Percentiles rank a stretch among this genome's conserved stretches.
Evolutionary conservation across 2,113 vertebrate genomes (phyloP).

Genomic region (Seriola dumerili): DNA sequence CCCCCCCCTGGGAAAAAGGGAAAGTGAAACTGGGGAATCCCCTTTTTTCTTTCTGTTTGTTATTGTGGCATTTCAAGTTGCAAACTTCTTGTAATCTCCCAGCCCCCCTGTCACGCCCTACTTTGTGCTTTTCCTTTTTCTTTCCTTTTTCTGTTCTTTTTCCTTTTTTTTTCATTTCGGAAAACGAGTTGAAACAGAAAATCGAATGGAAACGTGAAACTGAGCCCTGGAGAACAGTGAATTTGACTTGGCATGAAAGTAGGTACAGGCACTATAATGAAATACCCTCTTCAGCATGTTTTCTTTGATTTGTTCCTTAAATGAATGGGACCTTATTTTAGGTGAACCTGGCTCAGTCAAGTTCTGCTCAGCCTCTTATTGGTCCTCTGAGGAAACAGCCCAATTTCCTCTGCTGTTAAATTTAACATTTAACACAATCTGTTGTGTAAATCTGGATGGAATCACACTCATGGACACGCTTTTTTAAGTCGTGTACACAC

Average conservation of each 20-base stretch:
- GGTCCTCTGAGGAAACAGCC: conserved; percentile 6
- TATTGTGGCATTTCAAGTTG: conserved; percentile 8
- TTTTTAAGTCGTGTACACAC: background rate
- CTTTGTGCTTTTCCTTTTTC: conserved; percentile 12
- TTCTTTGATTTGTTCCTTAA: conserved; percentile 33
- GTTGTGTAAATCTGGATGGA: background rate
- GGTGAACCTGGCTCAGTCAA: background rate
- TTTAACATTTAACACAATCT: background rate
- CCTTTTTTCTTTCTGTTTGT: background rate
- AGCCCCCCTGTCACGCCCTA: background rate
- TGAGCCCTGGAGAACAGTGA: conserved; percentile 35
- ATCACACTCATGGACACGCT: background rate
- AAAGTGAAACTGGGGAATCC: conserved; percentile 16
- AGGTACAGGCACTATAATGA: conserved; percentile 14
- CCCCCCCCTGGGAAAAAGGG: background rate
- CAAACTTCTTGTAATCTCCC: conserved; percentile 6
- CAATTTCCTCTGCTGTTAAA: conserved; percentile 17
- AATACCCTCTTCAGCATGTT: conserved; percentile 29
- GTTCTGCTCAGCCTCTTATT: background rate
- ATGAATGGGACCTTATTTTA: conserved; percentile 29
- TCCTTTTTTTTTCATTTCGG: too few species aligned
- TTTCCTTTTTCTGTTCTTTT: background rate
- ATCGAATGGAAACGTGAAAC: conserved; percentile 42
- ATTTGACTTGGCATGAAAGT: conserved; percentile 32
- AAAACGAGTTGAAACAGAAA: conserved; percentile 28